Evolutionary conservation across 2,113 vertebrate species (phyloP).

Genomic region (Serilophus lunatus): DNA sequence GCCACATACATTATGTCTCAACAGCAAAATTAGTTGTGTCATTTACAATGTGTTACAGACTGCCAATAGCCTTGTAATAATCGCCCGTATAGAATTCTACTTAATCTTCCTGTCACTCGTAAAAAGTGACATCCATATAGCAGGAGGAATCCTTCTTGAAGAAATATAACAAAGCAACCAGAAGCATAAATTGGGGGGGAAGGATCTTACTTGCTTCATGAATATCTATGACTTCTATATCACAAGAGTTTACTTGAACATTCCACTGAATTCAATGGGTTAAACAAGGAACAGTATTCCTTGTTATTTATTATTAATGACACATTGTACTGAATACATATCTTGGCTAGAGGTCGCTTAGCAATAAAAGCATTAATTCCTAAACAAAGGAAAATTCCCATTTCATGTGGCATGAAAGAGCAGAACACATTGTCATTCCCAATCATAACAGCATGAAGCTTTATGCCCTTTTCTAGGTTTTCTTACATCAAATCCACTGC

Average conservation of each 20-base stretch:
- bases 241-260: neutral
- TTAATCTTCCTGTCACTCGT: slow-evolving; percentile 34
- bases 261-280: neutral
- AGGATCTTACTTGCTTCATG: neutral
- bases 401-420: neutral
- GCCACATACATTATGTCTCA: neutral
- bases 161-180: neutral
- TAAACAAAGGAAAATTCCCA: neutral
- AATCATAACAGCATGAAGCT: neutral
- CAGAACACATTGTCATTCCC: neutral
- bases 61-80: slow-evolving; percentile 41
- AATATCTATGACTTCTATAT: neutral
- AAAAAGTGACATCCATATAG: neutral
- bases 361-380: neutral
- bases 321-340: neutral
- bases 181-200: neutral
- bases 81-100: slow-evolving; percentile 21
- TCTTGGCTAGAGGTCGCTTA: neutral
- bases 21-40: slow-evolving; percentile 32
- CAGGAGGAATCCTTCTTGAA: slow-evolving; percentile 13
- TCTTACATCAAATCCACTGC: neutral
- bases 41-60: neutral
- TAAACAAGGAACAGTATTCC: neutral
- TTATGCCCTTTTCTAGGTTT: neutral
- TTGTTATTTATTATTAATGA: neutral